Conservation (phyloP, 2,113 vertebrate species). For the Tachysurus fulvidraco region DNA sequence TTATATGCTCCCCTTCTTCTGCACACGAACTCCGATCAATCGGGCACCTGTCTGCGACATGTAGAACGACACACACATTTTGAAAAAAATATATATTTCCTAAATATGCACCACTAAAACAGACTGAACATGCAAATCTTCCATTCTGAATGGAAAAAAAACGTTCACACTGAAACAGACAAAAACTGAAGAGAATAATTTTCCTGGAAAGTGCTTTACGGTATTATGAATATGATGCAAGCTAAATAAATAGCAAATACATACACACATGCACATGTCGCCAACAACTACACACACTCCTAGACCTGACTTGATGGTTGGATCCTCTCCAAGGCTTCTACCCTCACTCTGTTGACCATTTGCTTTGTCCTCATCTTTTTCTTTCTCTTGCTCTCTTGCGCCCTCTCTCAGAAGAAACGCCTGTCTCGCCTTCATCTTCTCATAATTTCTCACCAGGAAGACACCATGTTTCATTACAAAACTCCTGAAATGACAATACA, state of each 20-base stretch:
- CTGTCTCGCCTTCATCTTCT: constrained; percentile 88
- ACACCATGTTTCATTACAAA: constrained; percentile 90
- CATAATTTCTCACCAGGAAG: constrained; percentile 93
- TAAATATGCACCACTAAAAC: neutral
- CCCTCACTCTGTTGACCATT: constrained; percentile 82
- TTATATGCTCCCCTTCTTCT: constrained; percentile 29
- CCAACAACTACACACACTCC: constrained; percentile 51
- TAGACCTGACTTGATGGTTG: constrained; percentile 94
- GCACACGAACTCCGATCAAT: constrained; percentile 20
- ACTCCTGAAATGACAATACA: constrained; percentile 71
- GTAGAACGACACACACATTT: constrained; percentile 23
- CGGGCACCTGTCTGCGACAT: constrained; percentile 44
- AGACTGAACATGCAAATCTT: neutral
- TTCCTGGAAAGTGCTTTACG: constrained; percentile 3
- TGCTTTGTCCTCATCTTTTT: constrained; percentile 66
- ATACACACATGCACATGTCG: constrained; percentile 22
- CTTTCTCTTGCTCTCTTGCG: constrained; percentile 60
- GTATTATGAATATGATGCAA: neutral
- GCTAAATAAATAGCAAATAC: constrained; percentile 18
- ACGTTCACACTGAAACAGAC: neutral
- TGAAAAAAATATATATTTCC: neutral
- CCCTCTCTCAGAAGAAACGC: constrained; percentile 84
- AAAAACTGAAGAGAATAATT: neutral
- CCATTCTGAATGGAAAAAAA: neutral
- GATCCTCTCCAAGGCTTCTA: constrained; percentile 86